Conservation (phyloP, 2,113 vertebrate genomes). For the Tinamus guttatus region DNA sequence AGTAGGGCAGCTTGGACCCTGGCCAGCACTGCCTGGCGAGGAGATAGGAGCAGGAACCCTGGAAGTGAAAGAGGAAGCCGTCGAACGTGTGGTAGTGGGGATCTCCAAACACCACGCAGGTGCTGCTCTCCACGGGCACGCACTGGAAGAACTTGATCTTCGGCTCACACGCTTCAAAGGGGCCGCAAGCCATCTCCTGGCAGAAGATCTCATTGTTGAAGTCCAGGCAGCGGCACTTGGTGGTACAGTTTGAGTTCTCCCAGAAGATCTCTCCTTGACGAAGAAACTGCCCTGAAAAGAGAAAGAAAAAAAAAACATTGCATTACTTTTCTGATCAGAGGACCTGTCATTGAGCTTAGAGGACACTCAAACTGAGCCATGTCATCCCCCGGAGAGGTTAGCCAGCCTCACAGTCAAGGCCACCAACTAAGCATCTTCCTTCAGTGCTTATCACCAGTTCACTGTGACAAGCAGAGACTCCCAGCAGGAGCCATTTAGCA, state of each 20-base stretch:
- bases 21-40: constrained; percentile 93
- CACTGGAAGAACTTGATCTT: constrained; percentile 92
- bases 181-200: constrained; percentile 88
- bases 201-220: constrained; percentile 92
- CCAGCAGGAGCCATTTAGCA: not conserved
- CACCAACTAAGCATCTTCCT: not conserved
- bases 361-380: not conserved
- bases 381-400: not conserved
- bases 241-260: constrained; percentile 91
- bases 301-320: not conserved
- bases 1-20: constrained; percentile 88
- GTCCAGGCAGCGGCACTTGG: constrained; percentile 95
- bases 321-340: accelerated
- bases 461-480: too few relatives aligned
- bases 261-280: constrained; percentile 94
- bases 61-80: constrained; percentile 98
- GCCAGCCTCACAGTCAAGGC: not conserved
- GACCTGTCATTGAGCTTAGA: not conserved
- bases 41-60: constrained; percentile 97
- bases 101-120: constrained; percentile 97
- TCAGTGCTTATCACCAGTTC: not conserved
- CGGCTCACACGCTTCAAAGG: constrained; percentile 90
- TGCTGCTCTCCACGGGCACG: constrained; percentile 92
- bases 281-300: constrained; percentile 89
- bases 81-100: constrained; percentile 99